Evolutionary conservation across 2,797 vertebrate genomes (phyloP), one percentile per base, ranked within the genome.

Genomic region (Echeneis naucrates): DNA sequence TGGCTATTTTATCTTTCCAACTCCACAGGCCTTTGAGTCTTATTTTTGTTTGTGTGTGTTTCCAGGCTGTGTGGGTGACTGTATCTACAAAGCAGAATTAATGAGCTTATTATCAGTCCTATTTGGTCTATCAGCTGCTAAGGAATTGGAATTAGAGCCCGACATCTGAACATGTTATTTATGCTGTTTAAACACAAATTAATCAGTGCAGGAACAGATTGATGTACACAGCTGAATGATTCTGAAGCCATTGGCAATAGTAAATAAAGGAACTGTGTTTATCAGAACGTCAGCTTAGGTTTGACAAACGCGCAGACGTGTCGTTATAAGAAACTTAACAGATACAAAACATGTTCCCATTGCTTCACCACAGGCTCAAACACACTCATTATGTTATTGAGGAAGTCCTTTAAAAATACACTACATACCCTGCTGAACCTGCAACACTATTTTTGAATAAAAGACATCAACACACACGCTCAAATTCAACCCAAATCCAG

Each of bases 171-270:
- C 57, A 59, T 62, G 62, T 74, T 80, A 86, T 80, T 72, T 63
- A 80, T 71, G 62, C 69, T 60, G 47, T 78, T 87, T 78, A 82
- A 78, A 85, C 72, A 85, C 83, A 74, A 83, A 86, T 81, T 77
- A 78, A 88, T 84, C 68, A 78, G 50, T 19, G 40, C 66, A 64
- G 83, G 62, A 86, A 71, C 81, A 85, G 74, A 90, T 72, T 80
- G 76, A 83, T 80, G 77, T 62, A 69, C 68, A 80, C 82, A 77
- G 83, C 74, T 71, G 63, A 83, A 75, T 76, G 81, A 81, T 85
- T 68, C 77, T 50, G 19, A 23, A 60, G 76, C 62, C 51, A 70
- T 26, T 37, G 30, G 59, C 26, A 55, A 73, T 67, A 59, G 74
- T 66, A 26, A 75, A 78, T 72, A 50, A 27, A 24, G 57, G 53